Percentiles rank a stretch among this genome's conserved stretches.
phyloP scores from a whole-genome alignment of 2,797 vertebrate species.

The Salmo trutta region DNA sequence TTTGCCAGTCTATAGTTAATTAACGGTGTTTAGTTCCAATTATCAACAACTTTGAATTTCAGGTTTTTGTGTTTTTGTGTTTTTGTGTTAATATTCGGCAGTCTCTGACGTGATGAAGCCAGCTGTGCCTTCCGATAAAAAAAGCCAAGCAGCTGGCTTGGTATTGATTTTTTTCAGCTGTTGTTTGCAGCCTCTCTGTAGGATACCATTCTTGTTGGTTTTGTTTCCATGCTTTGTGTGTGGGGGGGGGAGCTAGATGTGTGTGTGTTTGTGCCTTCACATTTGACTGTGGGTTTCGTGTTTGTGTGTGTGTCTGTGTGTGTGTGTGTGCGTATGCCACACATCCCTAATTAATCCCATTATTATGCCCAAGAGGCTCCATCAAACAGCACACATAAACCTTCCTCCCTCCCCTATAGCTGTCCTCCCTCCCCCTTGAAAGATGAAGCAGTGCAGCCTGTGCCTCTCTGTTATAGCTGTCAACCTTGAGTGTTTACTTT shows the following conservation, averaged over 20 bases:
- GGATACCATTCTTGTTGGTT: too few relatives aligned
- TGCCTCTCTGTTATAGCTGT: not conserved
- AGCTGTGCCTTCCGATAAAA: not conserved
- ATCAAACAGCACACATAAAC: not conserved
- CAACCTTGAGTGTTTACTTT: not conserved
- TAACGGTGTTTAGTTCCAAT: not conserved
- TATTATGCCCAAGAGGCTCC: not conserved
- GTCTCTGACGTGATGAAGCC: not conserved
- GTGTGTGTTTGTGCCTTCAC: not conserved
- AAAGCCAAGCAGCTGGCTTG: not conserved
- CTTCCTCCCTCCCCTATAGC: not conserved
- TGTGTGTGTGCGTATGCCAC: conserved; percentile 18
- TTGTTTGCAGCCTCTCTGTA: not conserved
- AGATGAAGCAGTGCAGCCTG: not conserved
- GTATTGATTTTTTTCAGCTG: not conserved
- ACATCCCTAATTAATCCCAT: not conserved
- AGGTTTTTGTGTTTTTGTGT: not conserved
- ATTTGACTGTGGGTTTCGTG: not conserved
- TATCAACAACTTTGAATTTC: not conserved
- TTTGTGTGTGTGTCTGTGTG: conserved; percentile 32
- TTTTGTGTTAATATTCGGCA: not conserved
- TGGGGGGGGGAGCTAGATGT: not conserved
- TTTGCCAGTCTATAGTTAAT: not conserved
- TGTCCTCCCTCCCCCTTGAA: not conserved
- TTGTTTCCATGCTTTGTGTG: not conserved